phyloP scores from a whole-genome alignment of 2,113 vertebrate genomes.

The Myrmecophaga tridactyla region DNA sequence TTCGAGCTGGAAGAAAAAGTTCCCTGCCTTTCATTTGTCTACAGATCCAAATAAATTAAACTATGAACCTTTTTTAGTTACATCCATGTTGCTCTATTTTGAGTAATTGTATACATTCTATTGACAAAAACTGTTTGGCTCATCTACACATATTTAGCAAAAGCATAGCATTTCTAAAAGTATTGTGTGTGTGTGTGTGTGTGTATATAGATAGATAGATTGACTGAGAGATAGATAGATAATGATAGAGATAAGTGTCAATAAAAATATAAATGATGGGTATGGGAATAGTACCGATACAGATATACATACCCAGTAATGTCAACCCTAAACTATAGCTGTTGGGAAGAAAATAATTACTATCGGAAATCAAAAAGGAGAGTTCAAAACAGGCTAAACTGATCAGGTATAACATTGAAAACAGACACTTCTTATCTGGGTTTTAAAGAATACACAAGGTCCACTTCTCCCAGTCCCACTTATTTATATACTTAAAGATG shows the following conservation, averaged over 20 bases:
- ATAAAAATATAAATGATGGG: too few species aligned
- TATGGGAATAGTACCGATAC: too few species aligned
- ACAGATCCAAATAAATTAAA: not conserved
- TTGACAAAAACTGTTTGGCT: not conserved
- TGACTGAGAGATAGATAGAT: too few species aligned
- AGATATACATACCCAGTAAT: not conserved
- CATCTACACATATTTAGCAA: not conserved
- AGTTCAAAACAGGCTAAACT: not conserved
- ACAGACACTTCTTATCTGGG: not conserved
- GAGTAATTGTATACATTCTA: not conserved
- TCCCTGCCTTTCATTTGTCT: not conserved
- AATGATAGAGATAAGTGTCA: too few species aligned
- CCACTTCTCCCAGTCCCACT: not conserved
- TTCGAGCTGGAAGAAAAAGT: not conserved
- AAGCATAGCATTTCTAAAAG: not conserved
- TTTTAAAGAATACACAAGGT: not conserved
- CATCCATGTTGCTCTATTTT: not conserved
- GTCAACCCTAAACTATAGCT: not conserved
- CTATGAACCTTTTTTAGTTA: not conserved
- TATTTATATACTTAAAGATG: not conserved
- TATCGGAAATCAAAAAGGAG: not conserved
- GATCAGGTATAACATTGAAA: not conserved
- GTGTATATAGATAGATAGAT: too few species aligned
- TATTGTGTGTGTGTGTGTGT: not conserved
- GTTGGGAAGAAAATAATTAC: not conserved